Evolutionary conservation across 2,888 invertebrate species (phyloP).

Genomic region (Sycophila texana): DNA sequence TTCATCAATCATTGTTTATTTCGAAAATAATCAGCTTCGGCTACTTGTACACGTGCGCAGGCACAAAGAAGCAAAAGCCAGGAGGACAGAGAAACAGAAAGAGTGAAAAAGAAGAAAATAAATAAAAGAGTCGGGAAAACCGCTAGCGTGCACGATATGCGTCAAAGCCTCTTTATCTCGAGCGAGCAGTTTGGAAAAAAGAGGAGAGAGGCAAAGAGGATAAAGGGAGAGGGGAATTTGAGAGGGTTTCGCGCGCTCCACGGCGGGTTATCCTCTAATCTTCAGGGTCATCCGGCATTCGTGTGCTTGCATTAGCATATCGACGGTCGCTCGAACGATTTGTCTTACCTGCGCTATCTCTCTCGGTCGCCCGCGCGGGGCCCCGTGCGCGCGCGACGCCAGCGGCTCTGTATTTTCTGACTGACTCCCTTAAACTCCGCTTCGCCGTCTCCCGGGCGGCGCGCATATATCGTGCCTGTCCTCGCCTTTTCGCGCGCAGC

Average conservation of each 20-base stretch:
- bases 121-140: background rate
- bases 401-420: background rate
- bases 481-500: constrained; percentile 26
- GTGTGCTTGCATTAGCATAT: constrained; percentile 54
- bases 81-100: too few relatives aligned
- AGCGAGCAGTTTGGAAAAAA: constrained; percentile 9
- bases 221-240: too few relatives aligned
- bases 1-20: too few relatives aligned
- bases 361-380: constrained; percentile 21
- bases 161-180: constrained; percentile 23
- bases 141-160: constrained; percentile 7
- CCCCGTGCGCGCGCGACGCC: background rate
- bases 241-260: constrained; percentile 10
- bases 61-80: too few relatives aligned
- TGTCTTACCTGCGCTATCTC: constrained; percentile 44
- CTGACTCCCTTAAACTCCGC: constrained; percentile 12
- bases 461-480: constrained; percentile 43
- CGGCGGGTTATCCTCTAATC: constrained; percentile 48
- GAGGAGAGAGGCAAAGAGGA: background rate
- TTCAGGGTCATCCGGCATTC: constrained; percentile 52
- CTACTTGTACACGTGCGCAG: too few relatives aligned
- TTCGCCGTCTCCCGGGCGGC: constrained; percentile 21
- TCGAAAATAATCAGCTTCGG: too few relatives aligned
- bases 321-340: constrained; percentile 52
- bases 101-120: too few relatives aligned